phyloP scores from a whole-genome alignment of 2,797 vertebrate species.

The Phaenicophaeus curvirostris region DNA sequence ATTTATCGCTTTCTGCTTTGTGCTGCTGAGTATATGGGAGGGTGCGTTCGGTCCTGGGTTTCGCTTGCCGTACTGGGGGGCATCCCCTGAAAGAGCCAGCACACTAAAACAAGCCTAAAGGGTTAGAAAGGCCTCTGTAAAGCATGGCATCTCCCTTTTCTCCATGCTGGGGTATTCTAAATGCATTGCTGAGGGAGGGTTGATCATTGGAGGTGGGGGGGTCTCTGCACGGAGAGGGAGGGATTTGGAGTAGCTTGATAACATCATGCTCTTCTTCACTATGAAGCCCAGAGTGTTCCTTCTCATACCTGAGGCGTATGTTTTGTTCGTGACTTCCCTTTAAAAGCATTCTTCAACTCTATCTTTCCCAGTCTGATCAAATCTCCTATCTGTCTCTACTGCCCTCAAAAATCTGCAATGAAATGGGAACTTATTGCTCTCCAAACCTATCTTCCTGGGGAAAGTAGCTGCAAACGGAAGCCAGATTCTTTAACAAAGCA shows the following conservation, averaged over 20 bases:
- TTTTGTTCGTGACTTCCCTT: neutral
- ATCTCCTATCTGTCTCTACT: constrained; percentile 19
- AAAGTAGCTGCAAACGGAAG: neutral
- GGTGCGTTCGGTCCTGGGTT: fast-evolving
- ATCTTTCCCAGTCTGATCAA: constrained; percentile 24
- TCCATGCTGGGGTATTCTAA: constrained; percentile 8
- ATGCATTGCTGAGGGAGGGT: constrained; percentile 10
- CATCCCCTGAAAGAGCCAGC: neutral
- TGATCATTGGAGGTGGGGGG: neutral
- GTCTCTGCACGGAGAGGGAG: neutral
- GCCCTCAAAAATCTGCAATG: neutral
- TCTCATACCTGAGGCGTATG: fast-evolving
- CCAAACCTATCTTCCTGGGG: neutral
- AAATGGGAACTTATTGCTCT: neutral
- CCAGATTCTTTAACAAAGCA: neutral
- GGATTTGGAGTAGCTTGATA: neutral
- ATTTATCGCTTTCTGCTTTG: neutral
- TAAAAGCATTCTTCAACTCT: constrained; percentile 3
- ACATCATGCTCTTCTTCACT: neutral
- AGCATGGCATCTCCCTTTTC: neutral
- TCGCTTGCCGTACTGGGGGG: fast-evolving
- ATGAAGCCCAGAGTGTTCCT: neutral
- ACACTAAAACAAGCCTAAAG: neutral
- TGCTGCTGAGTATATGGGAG: neutral
- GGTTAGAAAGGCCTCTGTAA: neutral